Evolutionary conservation across 2,888 invertebrate genomes (phyloP), one percentile per base, ranked within the genome.

Genomic region (Drosophila nr. perissopoda): DNA sequence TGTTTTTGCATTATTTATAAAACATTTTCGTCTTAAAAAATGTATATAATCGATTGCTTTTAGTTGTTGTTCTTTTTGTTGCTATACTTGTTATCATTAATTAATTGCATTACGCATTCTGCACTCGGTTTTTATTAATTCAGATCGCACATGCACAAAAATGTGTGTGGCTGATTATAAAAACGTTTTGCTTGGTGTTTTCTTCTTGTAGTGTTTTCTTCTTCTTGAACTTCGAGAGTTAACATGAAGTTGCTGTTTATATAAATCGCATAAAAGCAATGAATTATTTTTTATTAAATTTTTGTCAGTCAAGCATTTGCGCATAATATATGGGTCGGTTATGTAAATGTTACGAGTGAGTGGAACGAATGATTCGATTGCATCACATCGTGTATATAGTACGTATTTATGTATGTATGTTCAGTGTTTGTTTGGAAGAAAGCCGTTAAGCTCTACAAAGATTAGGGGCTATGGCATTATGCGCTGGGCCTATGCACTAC

Each of bases 41-140:
- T 81, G 76, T 86, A 83, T 87, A 83, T 86, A 88, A 84, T 83
- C 86, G 86, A 88, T 88, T 88, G 87, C 88, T 86, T 88, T 80
- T 88, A 80, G 80, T 86, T 84, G 83, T 83, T 83, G 69, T 73
- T 74, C 58, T 78, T 77, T 64, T 74, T 72, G 46, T 71, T 77
- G 66, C 60, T 68, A 36, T 49, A 46, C 51, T 61, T 73, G 21
- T 51, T 61, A 62, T 75, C 49, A 52, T 75, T 65, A 62, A 31
- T 42, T 66, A 79, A 75, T 71, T 79, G 79, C 78, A 67, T 70
- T 48, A 52, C 79, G 79, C 79, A 71, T 56, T 67, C 34, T 38
- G 58, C 53, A 51, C 51, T 40, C n/a, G 53, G 46, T 16, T 36
- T 34, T 59, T 21, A 29, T 31, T 36, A 36, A 61, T 31, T 57